Evolutionary conservation across 2,888 invertebrate genomes (phyloP), one percentile per base, ranked within the genome.

Genomic region (Cantharis rustica): DNA sequence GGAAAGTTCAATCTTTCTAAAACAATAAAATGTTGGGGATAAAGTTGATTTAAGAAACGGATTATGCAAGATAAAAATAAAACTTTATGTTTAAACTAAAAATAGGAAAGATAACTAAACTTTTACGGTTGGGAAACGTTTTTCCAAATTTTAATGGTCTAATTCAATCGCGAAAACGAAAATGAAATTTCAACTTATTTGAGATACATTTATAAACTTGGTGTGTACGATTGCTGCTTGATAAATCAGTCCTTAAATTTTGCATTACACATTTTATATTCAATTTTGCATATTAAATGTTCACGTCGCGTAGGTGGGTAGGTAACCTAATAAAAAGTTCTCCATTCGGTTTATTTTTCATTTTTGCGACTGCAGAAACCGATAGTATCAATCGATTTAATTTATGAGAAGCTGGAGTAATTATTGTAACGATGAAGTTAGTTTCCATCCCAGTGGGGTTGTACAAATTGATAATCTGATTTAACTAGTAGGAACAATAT

Each of bases 201-300:
- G 64, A 66, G 64, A 13, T 20, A 66, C 64, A 66, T 66, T 66
- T 66, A 66, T 66, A 66, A 66, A 66, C 20, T 66, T 64, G 20
- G 31, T 31, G 31, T 31, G 31, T 31, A 13, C 31, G 31, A 3
- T 31, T 31, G 31, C 31, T 31, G 31, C 31, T 31, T 47, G 47
- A 47, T 47, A 47, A 47, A 47, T 47, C 47, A 47, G 47, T 47
- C n/a, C n/a, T 47, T 47, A 47, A 47, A 47, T 47, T 47, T 47
- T 47, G n/a, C 47, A 47, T 47, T 47, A n/a, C 47, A 47, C 47
- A 47, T 47, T 47, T 47, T 47, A 47, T n/a, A 47, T 47, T 47
- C n/a, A 47, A 47, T 47, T 47, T 47, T 13, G 3, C n/a, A 47
- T 47, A n/a, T 47, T 47, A 47, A 47, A 47, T 47, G 47, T 47